phyloP scores from a whole-genome alignment of 2,888 invertebrate species.

The Athalia circularis region DNA sequence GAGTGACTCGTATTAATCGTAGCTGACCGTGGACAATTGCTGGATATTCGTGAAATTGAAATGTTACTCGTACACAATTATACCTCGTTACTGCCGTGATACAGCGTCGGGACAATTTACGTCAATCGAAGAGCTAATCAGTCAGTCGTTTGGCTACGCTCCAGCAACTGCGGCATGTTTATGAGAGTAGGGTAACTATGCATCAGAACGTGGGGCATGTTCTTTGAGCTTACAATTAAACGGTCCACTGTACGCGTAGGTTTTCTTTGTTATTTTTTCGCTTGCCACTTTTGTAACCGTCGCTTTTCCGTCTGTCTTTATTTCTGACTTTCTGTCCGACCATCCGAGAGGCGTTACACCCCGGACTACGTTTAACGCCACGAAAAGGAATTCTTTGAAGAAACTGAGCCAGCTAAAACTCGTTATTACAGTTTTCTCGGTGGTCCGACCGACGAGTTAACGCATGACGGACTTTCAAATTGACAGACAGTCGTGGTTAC shows the following conservation, averaged over 20 bases:
- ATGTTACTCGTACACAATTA: no score
- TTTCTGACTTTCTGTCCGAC: background rate
- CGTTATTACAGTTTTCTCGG: constrained; percentile 19
- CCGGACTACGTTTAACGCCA: constrained; percentile 22
- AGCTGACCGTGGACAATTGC: no score
- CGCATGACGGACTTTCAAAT: background rate
- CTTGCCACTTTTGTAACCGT: background rate
- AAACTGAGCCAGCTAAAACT: constrained; percentile 10
- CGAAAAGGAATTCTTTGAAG: constrained; percentile 24
- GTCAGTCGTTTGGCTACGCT: background rate
- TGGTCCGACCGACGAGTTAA: background rate
- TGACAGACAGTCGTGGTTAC: constrained; percentile 2
- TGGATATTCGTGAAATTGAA: no score
- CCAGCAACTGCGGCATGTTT: background rate
- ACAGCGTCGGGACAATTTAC: background rate
- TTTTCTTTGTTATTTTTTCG: background rate
- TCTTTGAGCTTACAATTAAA: constrained; percentile 7
- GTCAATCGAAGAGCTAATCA: background rate
- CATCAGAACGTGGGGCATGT: background rate
- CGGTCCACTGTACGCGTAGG: background rate
- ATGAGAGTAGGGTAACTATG: background rate
- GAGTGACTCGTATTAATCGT: no score
- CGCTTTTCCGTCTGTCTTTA: background rate
- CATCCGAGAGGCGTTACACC: constrained; percentile 17
- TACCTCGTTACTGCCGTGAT: background rate